These are phyloP conservation scores for Pteronura brasiliensis DNA, from an alignment of 2,113 vertebrate species.

Conservation along the genomic window DNA sequence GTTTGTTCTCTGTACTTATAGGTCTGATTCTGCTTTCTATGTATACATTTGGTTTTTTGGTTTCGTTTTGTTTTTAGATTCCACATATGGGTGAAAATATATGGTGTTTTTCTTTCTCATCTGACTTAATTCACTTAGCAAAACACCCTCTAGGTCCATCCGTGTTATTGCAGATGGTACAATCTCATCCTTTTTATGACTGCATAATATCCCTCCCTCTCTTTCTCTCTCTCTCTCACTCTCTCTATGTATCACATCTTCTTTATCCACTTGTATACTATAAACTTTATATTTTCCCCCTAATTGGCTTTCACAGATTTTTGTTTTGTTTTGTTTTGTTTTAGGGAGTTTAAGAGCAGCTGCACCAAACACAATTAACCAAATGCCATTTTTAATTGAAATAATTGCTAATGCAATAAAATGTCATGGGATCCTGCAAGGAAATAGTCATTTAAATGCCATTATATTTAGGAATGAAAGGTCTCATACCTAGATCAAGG, in stretches of 20 bases:
- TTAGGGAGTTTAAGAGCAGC: not conserved
- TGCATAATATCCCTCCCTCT: not conserved
- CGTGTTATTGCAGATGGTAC: not conserved
- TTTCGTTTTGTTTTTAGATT: not conserved
- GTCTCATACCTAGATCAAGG: not conserved
- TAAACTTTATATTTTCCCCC: not conserved
- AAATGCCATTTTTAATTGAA: not conserved
- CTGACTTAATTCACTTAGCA: not conserved
- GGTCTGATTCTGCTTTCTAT: not conserved
- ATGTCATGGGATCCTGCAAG: not conserved
- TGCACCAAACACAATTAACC: not conserved
- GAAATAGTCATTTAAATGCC: not conserved
- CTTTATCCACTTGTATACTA: not conserved
- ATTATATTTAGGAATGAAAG: not conserved
- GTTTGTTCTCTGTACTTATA: not conserved
- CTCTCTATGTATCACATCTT: not conserved
- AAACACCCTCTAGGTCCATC: not conserved
- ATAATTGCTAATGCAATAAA: not conserved
- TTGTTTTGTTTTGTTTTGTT: not conserved
- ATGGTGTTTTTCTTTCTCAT: not conserved
- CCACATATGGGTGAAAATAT: not conserved
- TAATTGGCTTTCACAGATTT: not conserved
- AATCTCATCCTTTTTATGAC: not conserved
- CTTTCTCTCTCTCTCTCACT: too few species aligned
- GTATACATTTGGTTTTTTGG: not conserved